Percentiles rank a stretch among this genome's conserved stretches.
Conservation (phyloP, 2,888 invertebrate species). For the Leptopilina myrica region DNA sequence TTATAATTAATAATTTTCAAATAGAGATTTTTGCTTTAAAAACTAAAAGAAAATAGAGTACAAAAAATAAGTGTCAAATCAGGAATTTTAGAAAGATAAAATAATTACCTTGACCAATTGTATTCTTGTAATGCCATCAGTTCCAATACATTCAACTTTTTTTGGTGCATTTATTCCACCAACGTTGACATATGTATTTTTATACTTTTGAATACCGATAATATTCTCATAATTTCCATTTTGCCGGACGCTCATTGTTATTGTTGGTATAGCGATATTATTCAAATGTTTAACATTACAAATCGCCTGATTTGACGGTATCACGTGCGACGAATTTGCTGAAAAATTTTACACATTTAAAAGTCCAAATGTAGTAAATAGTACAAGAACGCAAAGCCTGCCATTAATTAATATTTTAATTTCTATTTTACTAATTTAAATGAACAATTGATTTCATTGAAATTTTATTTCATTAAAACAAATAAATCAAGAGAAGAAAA, state of each 20-base stretch:
- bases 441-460: neutral
- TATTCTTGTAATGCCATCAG: conserved; percentile 84
- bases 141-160: conserved; percentile 85
- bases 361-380: too few relatives aligned
- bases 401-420: neutral
- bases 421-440: neutral
- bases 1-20: too few relatives aligned
- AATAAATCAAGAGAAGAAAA: neutral
- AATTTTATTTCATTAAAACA: too few relatives aligned
- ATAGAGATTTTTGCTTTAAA: too few relatives aligned
- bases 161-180: conserved; percentile 94
- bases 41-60: too few relatives aligned
- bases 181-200: conserved; percentile 81
- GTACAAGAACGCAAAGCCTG: too few relatives aligned
- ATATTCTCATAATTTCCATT: conserved; percentile 81
- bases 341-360: neutral
- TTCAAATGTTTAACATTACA: conserved; percentile 80
- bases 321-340: conserved; percentile 41
- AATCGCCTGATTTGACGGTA: conserved; percentile 75
- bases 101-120: conserved; percentile 86
- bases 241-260: conserved; percentile 81
- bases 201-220: conserved; percentile 82
- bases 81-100: neutral
- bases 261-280: conserved; percentile 82
- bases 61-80: neutral